Conservation (phyloP, 1,140 invertebrate species). For the Eueides isabella region DNA sequence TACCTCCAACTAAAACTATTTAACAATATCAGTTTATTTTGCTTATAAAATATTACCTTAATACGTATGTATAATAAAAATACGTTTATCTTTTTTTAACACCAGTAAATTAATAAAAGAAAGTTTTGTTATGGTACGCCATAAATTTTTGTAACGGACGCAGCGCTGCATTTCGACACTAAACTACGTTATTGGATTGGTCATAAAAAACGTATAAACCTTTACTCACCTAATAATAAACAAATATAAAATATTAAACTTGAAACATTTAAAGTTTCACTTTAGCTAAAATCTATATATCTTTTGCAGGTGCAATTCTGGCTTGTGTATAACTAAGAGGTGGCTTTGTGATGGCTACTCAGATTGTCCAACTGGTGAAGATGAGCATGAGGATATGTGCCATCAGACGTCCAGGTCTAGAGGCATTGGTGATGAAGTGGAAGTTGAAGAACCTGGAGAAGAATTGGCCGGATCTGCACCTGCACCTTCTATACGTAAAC, state of each 20-base stretch:
- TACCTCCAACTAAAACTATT: too few species aligned
- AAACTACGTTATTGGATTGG: background rate
- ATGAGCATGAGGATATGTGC: constrained; percentile 85
- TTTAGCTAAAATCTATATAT: background rate
- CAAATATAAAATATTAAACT: background rate
- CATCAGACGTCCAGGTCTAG: constrained; percentile 13
- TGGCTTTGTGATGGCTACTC: constrained; percentile 91
- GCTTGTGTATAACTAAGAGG: constrained; percentile 87
- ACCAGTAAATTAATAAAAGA: background rate
- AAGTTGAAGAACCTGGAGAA: constrained; percentile 59
- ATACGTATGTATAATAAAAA: too few species aligned
- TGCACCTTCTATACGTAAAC: constrained; percentile 62
- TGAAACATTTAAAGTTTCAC: background rate
- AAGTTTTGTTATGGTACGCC: background rate
- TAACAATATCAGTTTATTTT: too few species aligned
- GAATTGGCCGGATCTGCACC: constrained; percentile 68
- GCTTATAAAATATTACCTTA: too few species aligned
- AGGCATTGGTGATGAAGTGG: background rate
- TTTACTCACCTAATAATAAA: background rate
- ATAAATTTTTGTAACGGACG: background rate
- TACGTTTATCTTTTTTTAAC: too few species aligned
- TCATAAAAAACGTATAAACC: constrained; percentile 5
- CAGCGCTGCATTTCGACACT: background rate
- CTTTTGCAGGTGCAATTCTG: constrained; percentile 82
- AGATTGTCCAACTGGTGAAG: constrained; percentile 91